A percentile compares a stretch with the other conserved stretches of the same genome.
Conservation (phyloP, 2,113 vertebrate genomes). For the Siphamia tubifer region DNA sequence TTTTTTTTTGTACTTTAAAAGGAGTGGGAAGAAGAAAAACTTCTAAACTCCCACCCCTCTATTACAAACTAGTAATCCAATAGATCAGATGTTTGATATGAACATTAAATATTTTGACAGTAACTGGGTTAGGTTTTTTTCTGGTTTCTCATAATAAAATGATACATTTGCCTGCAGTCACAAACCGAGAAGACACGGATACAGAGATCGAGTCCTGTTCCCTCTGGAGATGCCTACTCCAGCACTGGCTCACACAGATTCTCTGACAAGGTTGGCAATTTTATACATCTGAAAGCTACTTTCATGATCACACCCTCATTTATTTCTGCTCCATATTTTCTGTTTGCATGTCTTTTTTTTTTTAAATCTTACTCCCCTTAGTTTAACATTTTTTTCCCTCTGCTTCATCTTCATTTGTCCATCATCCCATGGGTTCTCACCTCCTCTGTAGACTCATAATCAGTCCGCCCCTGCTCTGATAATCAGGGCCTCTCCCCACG, state of each 20-base stretch:
- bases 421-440: conserved; percentile 14
- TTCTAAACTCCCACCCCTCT: too few relatives aligned
- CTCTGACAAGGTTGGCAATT: conserved; percentile 83
- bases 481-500: conserved; percentile 84
- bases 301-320: conserved; percentile 68
- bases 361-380: neutral
- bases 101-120: too few relatives aligned
- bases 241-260: conserved; percentile 86
- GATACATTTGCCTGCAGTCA: too few relatives aligned
- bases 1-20: too few relatives aligned
- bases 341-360: neutral
- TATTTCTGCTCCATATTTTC: neutral
- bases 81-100: too few relatives aligned
- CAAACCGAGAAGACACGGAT: conserved; percentile 91
- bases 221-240: conserved; percentile 86
- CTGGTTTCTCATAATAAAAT: too few relatives aligned
- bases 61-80: too few relatives aligned
- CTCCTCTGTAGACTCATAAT: conserved; percentile 73
- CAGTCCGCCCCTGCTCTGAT: conserved; percentile 82
- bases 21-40: too few relatives aligned
- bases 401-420: neutral
- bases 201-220: conserved; percentile 83
- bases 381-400: neutral
- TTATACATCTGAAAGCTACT: neutral
- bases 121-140: too few relatives aligned